A percentile compares a stretch with the other conserved stretches of the same genome.
Conservation (phyloP, 2,113 vertebrate genomes). For the Pygathrix nemaeus region DNA sequence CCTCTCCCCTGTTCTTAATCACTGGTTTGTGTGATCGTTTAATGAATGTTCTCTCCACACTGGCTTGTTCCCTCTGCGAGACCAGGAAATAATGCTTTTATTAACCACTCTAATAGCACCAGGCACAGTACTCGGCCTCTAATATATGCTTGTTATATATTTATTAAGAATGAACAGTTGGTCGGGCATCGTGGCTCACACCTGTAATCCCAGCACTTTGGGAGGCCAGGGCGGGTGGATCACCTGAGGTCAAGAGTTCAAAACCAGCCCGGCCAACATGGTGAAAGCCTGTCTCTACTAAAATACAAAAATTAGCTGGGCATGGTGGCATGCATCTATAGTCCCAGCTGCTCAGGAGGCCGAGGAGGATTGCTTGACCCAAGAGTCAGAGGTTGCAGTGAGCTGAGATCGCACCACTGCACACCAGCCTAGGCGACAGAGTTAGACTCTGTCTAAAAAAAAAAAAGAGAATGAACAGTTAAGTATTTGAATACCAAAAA, state of each 20-base stretch:
- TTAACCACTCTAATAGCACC: neutral
- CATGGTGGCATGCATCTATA: neutral
- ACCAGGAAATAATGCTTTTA: neutral
- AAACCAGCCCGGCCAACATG: neutral
- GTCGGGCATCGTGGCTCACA: neutral
- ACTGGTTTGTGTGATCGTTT: neutral
- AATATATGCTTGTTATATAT: neutral
- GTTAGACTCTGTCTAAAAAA: too few relatives aligned
- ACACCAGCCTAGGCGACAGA: too few relatives aligned
- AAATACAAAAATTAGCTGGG: neutral
- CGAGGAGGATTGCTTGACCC: too few relatives aligned
- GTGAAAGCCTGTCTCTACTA: neutral
- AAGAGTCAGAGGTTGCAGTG: too few relatives aligned
- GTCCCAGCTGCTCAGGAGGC: too few relatives aligned
- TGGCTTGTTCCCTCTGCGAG: rapidly evolving
- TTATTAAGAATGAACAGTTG: neutral
- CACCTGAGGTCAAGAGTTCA: neutral
- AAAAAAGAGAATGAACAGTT: too few relatives aligned
- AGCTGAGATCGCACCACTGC: too few relatives aligned
- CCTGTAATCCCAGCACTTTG: neutral
- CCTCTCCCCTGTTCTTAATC: neutral
- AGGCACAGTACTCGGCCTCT: neutral
- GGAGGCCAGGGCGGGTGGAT: neutral
- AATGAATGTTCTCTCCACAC: neutral
- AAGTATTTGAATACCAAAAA: neutral